Conservation (phyloP, 2,888 invertebrate species). For the Cheilosia scutellata region DNA sequence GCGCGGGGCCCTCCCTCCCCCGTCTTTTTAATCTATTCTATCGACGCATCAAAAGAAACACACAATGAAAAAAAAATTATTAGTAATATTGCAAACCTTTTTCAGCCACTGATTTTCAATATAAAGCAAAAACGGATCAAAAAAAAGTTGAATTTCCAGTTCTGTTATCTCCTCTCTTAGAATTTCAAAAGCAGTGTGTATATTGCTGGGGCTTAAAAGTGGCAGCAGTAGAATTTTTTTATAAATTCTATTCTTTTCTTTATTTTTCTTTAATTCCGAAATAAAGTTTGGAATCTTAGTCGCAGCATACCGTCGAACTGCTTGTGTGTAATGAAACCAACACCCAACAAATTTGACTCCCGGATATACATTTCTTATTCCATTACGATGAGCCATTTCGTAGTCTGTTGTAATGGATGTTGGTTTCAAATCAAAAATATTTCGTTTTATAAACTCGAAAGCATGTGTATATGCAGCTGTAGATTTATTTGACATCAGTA, state of each 20-base stretch:
- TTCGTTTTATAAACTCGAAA: conserved; percentile 1
- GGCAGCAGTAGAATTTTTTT: neutral
- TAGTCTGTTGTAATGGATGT: neutral
- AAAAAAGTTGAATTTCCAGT: no score
- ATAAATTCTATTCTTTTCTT: neutral
- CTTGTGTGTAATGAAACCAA: conserved; percentile 1
- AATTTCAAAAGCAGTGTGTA: neutral
- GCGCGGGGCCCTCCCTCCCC: no score
- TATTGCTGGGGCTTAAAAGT: neutral
- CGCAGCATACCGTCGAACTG: neutral
- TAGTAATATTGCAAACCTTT: no score
- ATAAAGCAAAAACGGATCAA: no score
- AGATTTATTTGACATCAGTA: no score
- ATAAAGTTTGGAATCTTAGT: conserved; percentile 4
- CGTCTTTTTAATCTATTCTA: no score
- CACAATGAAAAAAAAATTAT: no score
- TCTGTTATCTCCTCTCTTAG: no score
- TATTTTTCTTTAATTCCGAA: neutral
- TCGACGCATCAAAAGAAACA: no score
- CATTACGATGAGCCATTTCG: conserved; percentile 4
- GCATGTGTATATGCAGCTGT: neutral
- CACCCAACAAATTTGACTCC: conserved; percentile 1
- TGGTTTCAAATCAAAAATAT: neutral
- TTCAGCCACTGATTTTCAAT: no score
- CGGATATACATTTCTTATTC: conserved; percentile 1